A percentile compares a stretch with the other conserved stretches of the same genome.
phyloP scores from a whole-genome alignment of 2,797 vertebrate species.

The Chelon auratus region DNA sequence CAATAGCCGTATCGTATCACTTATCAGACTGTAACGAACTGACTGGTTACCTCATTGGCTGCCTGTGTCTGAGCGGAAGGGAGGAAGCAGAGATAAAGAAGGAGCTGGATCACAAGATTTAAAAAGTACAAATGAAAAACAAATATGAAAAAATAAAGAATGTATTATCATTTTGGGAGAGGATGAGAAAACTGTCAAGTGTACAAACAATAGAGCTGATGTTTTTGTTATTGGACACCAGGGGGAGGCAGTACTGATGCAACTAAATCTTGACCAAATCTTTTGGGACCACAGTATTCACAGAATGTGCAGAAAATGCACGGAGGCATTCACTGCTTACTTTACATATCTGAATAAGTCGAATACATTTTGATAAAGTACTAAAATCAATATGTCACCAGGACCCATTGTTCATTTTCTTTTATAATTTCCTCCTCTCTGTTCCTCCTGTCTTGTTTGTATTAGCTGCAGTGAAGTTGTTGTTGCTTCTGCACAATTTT shows the following conservation, averaged over 20 bases:
- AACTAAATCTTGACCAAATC: too few relatives aligned
- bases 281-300: too few relatives aligned
- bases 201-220: not conserved
- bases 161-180: conserved; percentile 2
- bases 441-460: too few relatives aligned
- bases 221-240: conserved; percentile 18
- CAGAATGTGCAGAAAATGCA: too few relatives aligned
- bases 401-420: too few relatives aligned
- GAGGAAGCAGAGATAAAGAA: conserved; percentile 9
- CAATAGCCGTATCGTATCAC: conserved; percentile 70
- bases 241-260: not conserved
- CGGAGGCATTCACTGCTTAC: too few relatives aligned
- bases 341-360: not conserved
- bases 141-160: not conserved
- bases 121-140: conserved; percentile 19
- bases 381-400: too few relatives aligned
- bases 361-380: not conserved
- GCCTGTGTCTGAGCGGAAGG: not conserved
- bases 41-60: conserved; percentile 56
- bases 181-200: not conserved
- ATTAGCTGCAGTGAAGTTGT: too few relatives aligned
- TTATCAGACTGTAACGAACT: conserved; percentile 65
- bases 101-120: conserved; percentile 12
- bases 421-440: too few relatives aligned
- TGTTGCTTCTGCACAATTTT: too few relatives aligned